These are phyloP conservation scores for Plagodis pulveraria DNA, from an alignment of 2,888 invertebrate species.

Conservation along the genomic window DNA sequence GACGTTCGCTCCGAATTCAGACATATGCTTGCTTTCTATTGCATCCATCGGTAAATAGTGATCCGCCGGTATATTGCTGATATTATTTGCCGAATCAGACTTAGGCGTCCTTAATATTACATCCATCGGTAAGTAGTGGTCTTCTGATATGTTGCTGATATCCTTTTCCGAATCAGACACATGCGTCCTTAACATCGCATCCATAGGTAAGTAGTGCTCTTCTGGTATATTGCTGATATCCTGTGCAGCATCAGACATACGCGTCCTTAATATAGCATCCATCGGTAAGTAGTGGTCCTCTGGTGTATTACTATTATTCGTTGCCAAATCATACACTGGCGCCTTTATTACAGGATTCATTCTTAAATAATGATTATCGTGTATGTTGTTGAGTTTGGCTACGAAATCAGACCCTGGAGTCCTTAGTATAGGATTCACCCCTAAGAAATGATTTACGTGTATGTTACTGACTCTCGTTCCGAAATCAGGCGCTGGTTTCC, in stretches of 20 bases:
- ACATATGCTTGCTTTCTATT: slow-evolving; percentile 5
- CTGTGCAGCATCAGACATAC: too few relatives aligned
- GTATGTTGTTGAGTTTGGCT: neutral
- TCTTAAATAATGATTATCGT: neutral
- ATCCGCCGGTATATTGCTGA: neutral
- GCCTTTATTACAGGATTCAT: neutral
- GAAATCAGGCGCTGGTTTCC: neutral
- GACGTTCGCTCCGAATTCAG: slow-evolving; percentile 2
- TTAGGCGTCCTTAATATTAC: neutral
- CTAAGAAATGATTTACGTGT: neutral
- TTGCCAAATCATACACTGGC: too few relatives aligned
- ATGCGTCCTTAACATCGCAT: neutral
- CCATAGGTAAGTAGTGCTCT: neutral
- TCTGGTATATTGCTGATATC: neutral
- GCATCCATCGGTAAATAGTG: slow-evolving; percentile 3
- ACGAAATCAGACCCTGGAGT: neutral
- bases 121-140: neutral
- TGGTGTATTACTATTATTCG: too few relatives aligned
- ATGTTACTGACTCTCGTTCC: neutral
- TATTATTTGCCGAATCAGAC: neutral
- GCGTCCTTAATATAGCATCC: too few relatives aligned
- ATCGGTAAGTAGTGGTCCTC: too few relatives aligned
- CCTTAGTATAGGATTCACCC: neutral
- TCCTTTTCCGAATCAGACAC: neutral
- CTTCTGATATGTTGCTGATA: neutral